Base-by-base conservation (phyloP, 2,113 vertebrate genomes). In the Osmerus mordax region DNA sequence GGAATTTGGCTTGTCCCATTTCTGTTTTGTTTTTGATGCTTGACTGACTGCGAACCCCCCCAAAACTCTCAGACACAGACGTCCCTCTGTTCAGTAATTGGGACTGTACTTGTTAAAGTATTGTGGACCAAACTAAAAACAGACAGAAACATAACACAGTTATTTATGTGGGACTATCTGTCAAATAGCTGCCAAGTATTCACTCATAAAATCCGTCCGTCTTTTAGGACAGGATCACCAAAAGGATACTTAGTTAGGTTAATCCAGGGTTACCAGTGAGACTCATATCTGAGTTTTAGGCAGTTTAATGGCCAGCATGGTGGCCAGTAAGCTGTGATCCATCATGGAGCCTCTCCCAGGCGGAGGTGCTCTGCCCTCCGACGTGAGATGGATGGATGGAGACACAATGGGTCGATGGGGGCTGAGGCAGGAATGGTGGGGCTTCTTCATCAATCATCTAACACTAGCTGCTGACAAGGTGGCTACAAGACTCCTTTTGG, bases 381-480 rank as follows among this genome's bases (percentile, higher is more conserved):
- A 75, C 65, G 77, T 80, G 77, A 75, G 76, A 73, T 71, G 69
- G 70, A 78, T 70, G n/a, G 73, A 73, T 54, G 36, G 61, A 14
- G 36, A 56, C 69, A 67, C 73, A 62, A 69, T 70, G 74, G 13
- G 55, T n/a, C 3, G 60, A 47, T 9, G 53, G 19, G 62, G 67
- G 21, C 15, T 36, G 14, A 23, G 1, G 32, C 36, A 11, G 66
- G 77, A 61, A 51, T 2, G 61, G 58, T 9, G 51, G 70, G 12
- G 53, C 32, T 58, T 78, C 64, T 25, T 67, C 25, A 72, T 87
- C 67, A 53, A 78, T 87, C 86, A 69, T 72, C 74, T 71, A 16
- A 52, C 4, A 8, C 28, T 4, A 19, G 72, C 76, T 87, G 79
- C 84, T 87, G 81, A 83, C 81, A 82, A 65, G 80, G 77, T 71